Evolutionary conservation across 2,113 vertebrate genomes (phyloP).

Genomic region (Cichladusa arquata): DNA sequence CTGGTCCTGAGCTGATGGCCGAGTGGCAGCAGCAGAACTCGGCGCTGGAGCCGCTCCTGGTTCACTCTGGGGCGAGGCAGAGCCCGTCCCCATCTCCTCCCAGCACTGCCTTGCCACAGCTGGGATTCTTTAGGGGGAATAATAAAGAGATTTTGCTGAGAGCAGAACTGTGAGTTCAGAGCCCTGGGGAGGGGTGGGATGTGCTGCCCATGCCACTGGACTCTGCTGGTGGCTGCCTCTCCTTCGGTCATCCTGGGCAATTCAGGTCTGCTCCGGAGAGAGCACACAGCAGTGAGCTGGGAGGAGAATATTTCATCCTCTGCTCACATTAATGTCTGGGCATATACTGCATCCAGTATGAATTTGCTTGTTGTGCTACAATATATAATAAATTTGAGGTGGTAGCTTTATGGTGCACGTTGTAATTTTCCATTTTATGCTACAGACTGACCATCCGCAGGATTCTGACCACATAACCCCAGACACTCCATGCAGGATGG

Average conservation of each 20-base stretch:
- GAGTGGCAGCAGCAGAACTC: background rate
- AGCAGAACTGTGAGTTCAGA: background rate
- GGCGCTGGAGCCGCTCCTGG: background rate
- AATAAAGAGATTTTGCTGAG: constrained; percentile 52
- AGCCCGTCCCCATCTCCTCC: background rate
- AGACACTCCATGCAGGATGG: background rate
- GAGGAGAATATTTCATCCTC: constrained; percentile 45
- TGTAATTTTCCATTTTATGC: constrained; percentile 61
- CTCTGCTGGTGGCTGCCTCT: background rate
- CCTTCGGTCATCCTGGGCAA: background rate
- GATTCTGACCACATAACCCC: constrained; percentile 1
- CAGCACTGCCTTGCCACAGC: background rate
- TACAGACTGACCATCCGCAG: constrained; percentile 44
- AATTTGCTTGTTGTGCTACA: constrained; percentile 63
- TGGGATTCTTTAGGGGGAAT: constrained; percentile 25
- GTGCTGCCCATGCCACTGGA: background rate
- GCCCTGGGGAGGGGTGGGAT: background rate
- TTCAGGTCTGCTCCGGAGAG: background rate
- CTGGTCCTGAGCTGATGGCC: background rate
- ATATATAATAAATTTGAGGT: constrained; percentile 54
- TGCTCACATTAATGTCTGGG: constrained; percentile 29
- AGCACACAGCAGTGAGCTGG: background rate
- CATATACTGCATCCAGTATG: constrained; percentile 51
- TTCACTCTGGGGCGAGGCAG: background rate
- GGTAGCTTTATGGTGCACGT: constrained; percentile 39